phyloP scores from a whole-genome alignment of 2,113 vertebrate genomes.

The Rhegmatorhina hoffmannsi region DNA sequence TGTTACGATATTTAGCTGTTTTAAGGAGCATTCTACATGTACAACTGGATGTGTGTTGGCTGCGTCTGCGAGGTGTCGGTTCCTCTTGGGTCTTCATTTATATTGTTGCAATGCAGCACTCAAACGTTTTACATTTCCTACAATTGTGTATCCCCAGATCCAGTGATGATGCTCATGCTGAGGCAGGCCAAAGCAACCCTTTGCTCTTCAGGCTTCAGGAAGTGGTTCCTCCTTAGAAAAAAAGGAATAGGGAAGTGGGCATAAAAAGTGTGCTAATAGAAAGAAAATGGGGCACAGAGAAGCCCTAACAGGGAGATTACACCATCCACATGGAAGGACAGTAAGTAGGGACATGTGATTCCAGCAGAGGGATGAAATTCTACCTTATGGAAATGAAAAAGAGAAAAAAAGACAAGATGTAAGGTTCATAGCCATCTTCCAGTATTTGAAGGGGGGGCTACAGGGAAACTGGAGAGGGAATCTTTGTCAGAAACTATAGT shows the following conservation, averaged over 20 bases:
- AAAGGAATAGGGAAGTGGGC: neutral
- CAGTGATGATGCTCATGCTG: accelerated
- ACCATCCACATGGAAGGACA: neutral
- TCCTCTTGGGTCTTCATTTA: neutral
- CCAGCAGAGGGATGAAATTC: neutral
- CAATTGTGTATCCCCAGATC: neutral
- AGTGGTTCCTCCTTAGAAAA: neutral
- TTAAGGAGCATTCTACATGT: neutral
- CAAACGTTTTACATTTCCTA: neutral
- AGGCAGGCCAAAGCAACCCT: neutral
- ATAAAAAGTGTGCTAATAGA: neutral
- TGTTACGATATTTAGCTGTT: neutral
- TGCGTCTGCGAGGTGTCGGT: accelerated
- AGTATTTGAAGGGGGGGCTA: neutral
- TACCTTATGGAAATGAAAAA: neutral
- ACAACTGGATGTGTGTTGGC: accelerated
- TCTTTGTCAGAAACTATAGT: neutral
- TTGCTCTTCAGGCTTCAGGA: neutral
- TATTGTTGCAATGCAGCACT: neutral
- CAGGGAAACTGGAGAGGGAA: neutral
- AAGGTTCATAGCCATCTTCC: neutral
- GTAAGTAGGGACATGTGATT: neutral
- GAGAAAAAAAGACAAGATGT: neutral
- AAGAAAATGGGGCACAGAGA: neutral
- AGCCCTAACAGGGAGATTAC: neutral